A percentile compares a stretch with the other conserved stretches of the same genome.
These are phyloP conservation scores for Dufourea novaeangliae DNA, from an alignment of 1,140 invertebrate species.

Conservation along the genomic window DNA sequence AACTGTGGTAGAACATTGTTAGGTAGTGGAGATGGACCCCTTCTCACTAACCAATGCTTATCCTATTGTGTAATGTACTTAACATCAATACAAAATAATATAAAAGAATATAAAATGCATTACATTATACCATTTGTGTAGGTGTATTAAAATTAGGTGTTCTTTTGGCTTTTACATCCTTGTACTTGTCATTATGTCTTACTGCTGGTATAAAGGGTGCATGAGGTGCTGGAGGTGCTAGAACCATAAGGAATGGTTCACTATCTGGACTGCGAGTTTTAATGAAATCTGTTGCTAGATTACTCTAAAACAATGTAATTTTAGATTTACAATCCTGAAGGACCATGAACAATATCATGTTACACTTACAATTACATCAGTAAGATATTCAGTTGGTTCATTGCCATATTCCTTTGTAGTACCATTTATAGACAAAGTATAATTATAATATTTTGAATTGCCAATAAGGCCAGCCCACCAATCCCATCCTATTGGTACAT, in stretches of 20 bases:
- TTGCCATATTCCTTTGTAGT: constrained; percentile 83
- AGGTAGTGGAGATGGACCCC: constrained; percentile 85
- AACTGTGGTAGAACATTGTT: constrained; percentile 82
- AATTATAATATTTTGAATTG: constrained; percentile 95
- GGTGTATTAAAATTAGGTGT: constrained; percentile 89
- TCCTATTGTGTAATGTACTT: constrained; percentile 80
- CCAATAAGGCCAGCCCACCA: constrained; percentile 90
- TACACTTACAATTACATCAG: constrained; percentile 90
- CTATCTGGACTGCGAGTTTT: constrained; percentile 61
- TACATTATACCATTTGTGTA: constrained; percentile 39
- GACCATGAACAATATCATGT: neutral
- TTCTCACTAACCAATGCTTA: constrained; percentile 90
- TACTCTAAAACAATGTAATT: constrained; percentile 75
- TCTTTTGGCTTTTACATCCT: constrained; percentile 83
- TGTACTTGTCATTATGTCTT: constrained; percentile 86
- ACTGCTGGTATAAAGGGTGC: constrained; percentile 91
- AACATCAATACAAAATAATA: neutral
- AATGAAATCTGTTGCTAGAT: constrained; percentile 84
- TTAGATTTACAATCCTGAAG: neutral
- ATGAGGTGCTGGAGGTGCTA: constrained; percentile 92
- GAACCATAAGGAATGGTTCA: constrained; percentile 90
- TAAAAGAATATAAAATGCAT: neutral
- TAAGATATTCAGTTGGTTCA: constrained; percentile 87
- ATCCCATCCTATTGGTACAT: constrained; percentile 91
- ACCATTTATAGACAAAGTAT: constrained; percentile 92